Percentiles rank a stretch among this genome's conserved stretches.
Evolutionary conservation across 1,140 invertebrate genomes (phyloP).

Genomic region (Lutraria rhynchaena): DNA sequence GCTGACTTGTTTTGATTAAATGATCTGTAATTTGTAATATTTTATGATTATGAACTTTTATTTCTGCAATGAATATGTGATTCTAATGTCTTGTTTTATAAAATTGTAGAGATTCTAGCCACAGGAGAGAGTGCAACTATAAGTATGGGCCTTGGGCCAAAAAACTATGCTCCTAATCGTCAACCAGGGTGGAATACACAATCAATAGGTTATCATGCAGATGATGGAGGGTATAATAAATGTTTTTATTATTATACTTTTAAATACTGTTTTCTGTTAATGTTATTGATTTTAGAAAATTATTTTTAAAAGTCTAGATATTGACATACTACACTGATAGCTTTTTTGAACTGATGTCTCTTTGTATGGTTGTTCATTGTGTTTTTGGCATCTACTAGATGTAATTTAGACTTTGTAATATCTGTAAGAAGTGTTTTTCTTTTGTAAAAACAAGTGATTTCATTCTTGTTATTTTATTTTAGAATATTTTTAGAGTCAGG

Average conservation of each 20-base stretch:
- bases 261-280: too few relatives aligned
- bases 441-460: background rate
- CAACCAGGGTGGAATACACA: slow-evolving; percentile 81
- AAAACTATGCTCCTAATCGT: slow-evolving; percentile 81
- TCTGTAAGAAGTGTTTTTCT: background rate
- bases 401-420: background rate
- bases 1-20: background rate
- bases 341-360: too few relatives aligned
- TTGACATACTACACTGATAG: too few relatives aligned
- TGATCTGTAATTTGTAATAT: background rate
- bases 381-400: too few relatives aligned
- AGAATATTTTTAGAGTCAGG: slow-evolving; percentile 72
- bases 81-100: too few relatives aligned
- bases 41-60: background rate
- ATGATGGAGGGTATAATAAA: slow-evolving; percentile 82
- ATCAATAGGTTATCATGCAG: slow-evolving; percentile 83
- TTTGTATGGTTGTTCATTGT: too few relatives aligned
- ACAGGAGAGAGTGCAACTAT: slow-evolving; percentile 63
- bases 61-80: too few relatives aligned
- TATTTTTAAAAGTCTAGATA: too few relatives aligned
- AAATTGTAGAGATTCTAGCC: slow-evolving; percentile 68
- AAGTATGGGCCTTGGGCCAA: slow-evolving; percentile 81
- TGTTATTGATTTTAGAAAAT: too few relatives aligned
- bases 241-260: too few relatives aligned
- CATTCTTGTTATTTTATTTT: slow-evolving; percentile 1